Conservation (phyloP, 2,888 invertebrate genomes). For the Tiphia femorata region DNA sequence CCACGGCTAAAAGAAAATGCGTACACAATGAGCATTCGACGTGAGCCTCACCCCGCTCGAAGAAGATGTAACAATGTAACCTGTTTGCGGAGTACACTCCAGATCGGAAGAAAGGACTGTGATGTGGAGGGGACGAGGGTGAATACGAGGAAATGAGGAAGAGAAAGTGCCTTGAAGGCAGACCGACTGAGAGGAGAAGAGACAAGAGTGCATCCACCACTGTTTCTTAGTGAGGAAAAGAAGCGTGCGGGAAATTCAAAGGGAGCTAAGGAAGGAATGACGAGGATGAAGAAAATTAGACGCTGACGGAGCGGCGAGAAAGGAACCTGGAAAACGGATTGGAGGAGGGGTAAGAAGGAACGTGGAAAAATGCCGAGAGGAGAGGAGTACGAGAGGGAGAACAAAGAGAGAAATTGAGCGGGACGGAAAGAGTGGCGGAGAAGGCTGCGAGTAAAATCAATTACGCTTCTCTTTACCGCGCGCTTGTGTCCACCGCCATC, state of each 20-base stretch:
- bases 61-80: slow-evolving; percentile 5
- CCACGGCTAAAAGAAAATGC: too few relatives aligned
- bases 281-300: slow-evolving; percentile 1
- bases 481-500: too few relatives aligned
- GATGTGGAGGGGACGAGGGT: slow-evolving; percentile 12
- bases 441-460: slow-evolving; percentile 9
- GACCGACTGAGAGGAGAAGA: not conserved
- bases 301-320: slow-evolving; percentile 5
- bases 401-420: not conserved
- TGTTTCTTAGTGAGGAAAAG: too few relatives aligned
- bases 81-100: slow-evolving; percentile 23
- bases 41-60: too few relatives aligned
- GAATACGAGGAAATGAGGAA: slow-evolving; percentile 5
- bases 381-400: not conserved
- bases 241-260: slow-evolving; percentile 7
- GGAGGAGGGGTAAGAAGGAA: slow-evolving; percentile 1
- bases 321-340: slow-evolving; percentile 14
- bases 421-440: slow-evolving; percentile 17
- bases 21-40: too few relatives aligned
- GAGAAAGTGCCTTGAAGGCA: not conserved
- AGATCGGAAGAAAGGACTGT: slow-evolving; percentile 17
- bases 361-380: not conserved
- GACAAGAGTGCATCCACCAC: not conserved
- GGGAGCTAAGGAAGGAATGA: not conserved
- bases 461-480: slow-evolving; percentile 30